Evolutionary conservation across 2,888 invertebrate species (phyloP).

Genomic region (Eretmocerus hayati): DNA sequence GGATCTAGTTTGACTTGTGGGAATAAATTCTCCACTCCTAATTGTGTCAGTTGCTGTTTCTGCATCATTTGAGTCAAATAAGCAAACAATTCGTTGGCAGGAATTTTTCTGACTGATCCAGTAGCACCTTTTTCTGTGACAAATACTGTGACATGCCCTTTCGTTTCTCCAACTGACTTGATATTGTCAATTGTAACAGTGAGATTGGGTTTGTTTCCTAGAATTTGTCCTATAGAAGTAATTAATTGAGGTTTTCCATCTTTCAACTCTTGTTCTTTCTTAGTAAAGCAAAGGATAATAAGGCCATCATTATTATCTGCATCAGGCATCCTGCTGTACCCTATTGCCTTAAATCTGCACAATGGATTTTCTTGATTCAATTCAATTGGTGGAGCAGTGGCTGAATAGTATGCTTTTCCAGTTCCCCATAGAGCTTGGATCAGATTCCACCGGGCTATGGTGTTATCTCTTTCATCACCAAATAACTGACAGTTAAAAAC

Average conservation of each 20-base stretch:
- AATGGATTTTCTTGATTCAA: slow-evolving; percentile 84
- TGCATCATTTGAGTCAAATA: slow-evolving; percentile 66
- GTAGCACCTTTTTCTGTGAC: slow-evolving; percentile 64
- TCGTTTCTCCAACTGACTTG: slow-evolving; percentile 70
- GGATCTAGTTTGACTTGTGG: slow-evolving; percentile 71
- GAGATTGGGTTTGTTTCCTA: slow-evolving; percentile 82
- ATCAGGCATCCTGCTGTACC: slow-evolving; percentile 81
- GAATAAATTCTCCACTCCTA: slow-evolving; percentile 65
- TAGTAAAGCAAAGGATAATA: slow-evolving; percentile 78
- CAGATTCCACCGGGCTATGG: slow-evolving; percentile 91
- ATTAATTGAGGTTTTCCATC: slow-evolving; percentile 47
- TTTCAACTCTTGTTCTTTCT: slow-evolving; percentile 71
- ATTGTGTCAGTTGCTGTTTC: slow-evolving; percentile 63
- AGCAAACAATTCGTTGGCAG: slow-evolving; percentile 64
- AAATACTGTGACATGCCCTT: slow-evolving; percentile 66
- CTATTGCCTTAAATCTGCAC: slow-evolving; percentile 90
- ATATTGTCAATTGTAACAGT: slow-evolving; percentile 70
- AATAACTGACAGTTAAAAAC: slow-evolving; percentile 77
- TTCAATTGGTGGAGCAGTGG: slow-evolving; percentile 70
- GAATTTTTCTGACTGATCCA: slow-evolving; percentile 61
- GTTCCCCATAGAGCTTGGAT: slow-evolving; percentile 85
- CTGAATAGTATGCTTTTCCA: slow-evolving; percentile 75
- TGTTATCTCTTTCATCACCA: slow-evolving; percentile 90
- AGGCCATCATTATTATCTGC: slow-evolving; percentile 87
- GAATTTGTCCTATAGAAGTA: slow-evolving; percentile 59